These are phyloP conservation scores for Macaca mulatta DNA, from an alignment of 2,113 vertebrate species.

Conservation along the genomic window DNA sequence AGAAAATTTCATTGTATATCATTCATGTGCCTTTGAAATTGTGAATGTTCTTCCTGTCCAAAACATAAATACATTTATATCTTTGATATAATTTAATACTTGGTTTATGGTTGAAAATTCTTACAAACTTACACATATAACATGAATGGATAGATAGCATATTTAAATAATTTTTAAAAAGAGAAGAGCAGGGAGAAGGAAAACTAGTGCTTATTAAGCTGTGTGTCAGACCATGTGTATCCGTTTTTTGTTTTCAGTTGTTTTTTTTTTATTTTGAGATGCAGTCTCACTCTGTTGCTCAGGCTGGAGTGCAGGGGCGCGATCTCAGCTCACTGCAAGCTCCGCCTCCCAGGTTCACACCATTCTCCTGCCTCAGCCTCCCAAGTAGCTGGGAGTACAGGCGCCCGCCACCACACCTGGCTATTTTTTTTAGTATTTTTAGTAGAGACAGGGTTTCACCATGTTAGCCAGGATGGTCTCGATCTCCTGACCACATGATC, in stretches of 20 bases:
- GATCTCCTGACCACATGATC: too few relatives aligned
- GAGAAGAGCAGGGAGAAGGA: not conserved
- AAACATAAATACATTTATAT: not conserved
- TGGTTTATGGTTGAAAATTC: not conserved
- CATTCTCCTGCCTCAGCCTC: too few relatives aligned
- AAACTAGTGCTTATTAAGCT: not conserved
- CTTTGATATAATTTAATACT: not conserved
- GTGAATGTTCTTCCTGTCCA: not conserved
- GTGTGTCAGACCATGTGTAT: not conserved
- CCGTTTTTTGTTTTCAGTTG: too few relatives aligned
- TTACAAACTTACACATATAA: not conserved
- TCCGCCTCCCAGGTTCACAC: too few relatives aligned
- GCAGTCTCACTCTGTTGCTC: too few relatives aligned
- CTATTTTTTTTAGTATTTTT: too few relatives aligned
- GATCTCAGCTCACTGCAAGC: too few relatives aligned
- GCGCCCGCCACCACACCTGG: too few relatives aligned
- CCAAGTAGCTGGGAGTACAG: too few relatives aligned
- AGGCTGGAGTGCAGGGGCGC: fast-evolving
- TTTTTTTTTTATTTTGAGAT: too few relatives aligned
- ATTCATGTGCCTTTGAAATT: not conserved
- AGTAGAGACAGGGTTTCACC: too few relatives aligned
- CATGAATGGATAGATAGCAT: not conserved
- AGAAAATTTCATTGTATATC: not conserved
- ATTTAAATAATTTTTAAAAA: not conserved
- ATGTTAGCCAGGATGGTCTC: too few relatives aligned